phyloP scores from a whole-genome alignment of 2,797 vertebrate genomes.

The Picus viridis region DNA sequence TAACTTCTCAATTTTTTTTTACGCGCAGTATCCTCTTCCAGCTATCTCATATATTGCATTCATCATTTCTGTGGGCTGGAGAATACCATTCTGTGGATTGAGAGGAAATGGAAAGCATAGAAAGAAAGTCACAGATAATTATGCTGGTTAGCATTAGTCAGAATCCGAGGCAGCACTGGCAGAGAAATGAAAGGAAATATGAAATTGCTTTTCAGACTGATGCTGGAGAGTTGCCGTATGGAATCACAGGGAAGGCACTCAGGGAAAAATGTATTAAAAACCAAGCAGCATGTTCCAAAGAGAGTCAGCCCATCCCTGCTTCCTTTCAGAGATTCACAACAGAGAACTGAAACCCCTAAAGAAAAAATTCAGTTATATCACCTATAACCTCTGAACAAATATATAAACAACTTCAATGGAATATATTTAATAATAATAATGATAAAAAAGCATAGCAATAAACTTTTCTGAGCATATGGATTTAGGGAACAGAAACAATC shows the following conservation, averaged over 20 bases:
- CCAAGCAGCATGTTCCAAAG: background rate
- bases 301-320: background rate
- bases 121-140: constrained; percentile 28
- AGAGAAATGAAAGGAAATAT: constrained; percentile 49
- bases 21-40: background rate
- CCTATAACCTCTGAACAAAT: background rate
- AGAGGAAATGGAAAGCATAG: constrained; percentile 30
- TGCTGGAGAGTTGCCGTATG: background rate
- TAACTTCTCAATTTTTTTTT: background rate
- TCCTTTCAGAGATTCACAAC: background rate
- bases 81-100: background rate
- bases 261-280: constrained; percentile 37
- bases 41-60: background rate
- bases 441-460: background rate
- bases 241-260: constrained; percentile 14
- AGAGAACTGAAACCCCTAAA: background rate
- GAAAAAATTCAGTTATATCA: constrained; percentile 32
- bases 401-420: background rate
- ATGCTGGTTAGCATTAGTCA: constrained; percentile 49
- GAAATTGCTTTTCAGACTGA: constrained; percentile 23
- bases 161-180: constrained; percentile 8
- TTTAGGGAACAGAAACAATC: background rate
- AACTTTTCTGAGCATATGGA: background rate
- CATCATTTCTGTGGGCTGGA: constrained; percentile 8
- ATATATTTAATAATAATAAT: background rate